A percentile compares a stretch with the other conserved stretches of the same genome.
These are phyloP conservation scores for Origma solitaria DNA, from an alignment of 2,113 vertebrate genomes.

Conservation along the genomic window DNA sequence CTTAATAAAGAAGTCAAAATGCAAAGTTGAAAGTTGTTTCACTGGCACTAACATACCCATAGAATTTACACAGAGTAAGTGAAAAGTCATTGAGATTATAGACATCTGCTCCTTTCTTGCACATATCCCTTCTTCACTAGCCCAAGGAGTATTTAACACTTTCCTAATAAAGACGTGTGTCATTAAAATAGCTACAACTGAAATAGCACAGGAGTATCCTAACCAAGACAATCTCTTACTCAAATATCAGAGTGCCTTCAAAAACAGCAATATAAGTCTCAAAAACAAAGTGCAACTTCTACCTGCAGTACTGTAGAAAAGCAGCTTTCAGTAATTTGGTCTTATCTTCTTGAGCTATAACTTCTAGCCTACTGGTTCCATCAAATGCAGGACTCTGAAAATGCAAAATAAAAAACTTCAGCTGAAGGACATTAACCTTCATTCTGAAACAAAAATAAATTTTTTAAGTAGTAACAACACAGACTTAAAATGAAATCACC, in stretches of 20 bases:
- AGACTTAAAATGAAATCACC: not conserved
- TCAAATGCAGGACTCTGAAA: conserved; percentile 81
- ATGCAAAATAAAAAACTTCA: conserved; percentile 2
- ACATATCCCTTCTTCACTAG: not conserved
- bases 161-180: not conserved
- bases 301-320: conserved; percentile 97
- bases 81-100: not conserved
- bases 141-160: not conserved
- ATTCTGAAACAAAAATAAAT: not conserved
- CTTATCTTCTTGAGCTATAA: conserved; percentile 85
- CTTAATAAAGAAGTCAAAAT: not conserved
- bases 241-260: not conserved
- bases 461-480: not conserved
- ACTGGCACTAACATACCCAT: not conserved
- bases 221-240: not conserved
- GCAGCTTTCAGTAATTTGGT: conserved; percentile 88
- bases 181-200: not conserved
- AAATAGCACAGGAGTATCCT: not conserved
- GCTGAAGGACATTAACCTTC: not conserved
- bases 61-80: not conserved
- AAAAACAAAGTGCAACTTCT: not conserved
- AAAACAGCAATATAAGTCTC: not conserved
- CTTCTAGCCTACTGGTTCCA: conserved; percentile 68
- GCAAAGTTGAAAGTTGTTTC: not conserved
- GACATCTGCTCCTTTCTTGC: not conserved